phyloP scores from a whole-genome alignment of 1,140 invertebrate genomes.

The Ceratina calcarata region DNA sequence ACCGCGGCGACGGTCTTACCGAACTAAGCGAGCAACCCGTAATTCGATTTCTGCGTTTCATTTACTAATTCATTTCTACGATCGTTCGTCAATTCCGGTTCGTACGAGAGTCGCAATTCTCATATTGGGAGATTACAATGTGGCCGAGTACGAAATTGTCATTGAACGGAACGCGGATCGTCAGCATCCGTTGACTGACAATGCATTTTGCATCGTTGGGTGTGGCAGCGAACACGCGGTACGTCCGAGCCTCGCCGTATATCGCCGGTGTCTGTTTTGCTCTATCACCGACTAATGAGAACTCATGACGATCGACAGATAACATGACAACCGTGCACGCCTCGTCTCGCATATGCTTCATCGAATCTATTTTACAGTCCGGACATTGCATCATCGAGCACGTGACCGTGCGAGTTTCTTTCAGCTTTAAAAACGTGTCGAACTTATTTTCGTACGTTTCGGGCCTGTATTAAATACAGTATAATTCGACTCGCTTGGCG shows the following conservation, averaged over 20 bases:
- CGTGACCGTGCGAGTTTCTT: no score
- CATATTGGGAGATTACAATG: neutral
- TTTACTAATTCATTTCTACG: no score
- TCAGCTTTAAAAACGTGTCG: no score
- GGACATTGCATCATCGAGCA: neutral
- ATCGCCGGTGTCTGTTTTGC: neutral
- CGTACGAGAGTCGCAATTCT: neutral
- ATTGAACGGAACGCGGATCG: slow-evolving; percentile 1
- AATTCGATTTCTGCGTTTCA: slow-evolving; percentile 7
- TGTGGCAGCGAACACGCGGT: slow-evolving; percentile 1
- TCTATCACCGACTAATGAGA: slow-evolving; percentile 1
- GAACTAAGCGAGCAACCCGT: neutral
- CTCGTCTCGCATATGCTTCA: neutral
- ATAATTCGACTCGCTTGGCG: neutral
- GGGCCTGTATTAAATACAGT: no score
- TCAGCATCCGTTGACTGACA: slow-evolving; percentile 13
- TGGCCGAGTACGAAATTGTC: neutral
- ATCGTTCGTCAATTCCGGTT: no score
- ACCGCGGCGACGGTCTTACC: neutral
- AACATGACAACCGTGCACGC: neutral
- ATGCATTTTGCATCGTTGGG: neutral
- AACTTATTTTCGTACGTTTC: no score
- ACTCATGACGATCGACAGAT: neutral
- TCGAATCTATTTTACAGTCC: neutral
- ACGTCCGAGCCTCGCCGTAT: neutral